Percentiles rank a stretch among this genome's conserved stretches.
These are phyloP conservation scores for Drosophila varians DNA, from an alignment of 1,140 invertebrate species.

Conservation along the genomic window DNA sequence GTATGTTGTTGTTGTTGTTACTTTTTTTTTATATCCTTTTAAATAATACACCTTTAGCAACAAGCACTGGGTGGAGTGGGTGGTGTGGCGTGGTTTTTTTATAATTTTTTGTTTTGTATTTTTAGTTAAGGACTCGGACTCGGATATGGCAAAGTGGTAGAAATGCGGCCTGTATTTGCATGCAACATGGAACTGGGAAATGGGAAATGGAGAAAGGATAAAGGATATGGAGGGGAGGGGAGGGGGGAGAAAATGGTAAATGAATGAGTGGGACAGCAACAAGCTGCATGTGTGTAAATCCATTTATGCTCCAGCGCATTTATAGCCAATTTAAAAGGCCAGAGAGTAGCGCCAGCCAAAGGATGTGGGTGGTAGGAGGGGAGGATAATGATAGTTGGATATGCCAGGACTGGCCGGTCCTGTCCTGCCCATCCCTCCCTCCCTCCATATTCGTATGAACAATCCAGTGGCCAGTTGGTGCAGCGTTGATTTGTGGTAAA, in stretches of 20 bases:
- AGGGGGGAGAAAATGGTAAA: background rate
- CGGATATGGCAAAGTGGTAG: conserved; percentile 22
- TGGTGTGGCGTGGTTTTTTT: background rate
- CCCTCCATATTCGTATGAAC: background rate
- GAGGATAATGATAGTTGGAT: conserved; percentile 29
- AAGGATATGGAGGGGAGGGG: background rate
- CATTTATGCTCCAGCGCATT: conserved; percentile 75
- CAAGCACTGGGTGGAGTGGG: conserved; percentile 6
- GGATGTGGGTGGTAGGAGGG: background rate
- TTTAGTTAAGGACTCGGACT: conserved; percentile 1
- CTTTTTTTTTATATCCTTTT: conserved; percentile 2
- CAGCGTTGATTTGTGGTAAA: conserved; percentile 52
- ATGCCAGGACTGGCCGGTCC: background rate
- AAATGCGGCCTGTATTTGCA: conserved; percentile 46
- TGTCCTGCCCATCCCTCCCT: background rate
- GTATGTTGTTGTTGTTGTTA: too few relatives aligned
- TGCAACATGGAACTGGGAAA: conserved; percentile 64
- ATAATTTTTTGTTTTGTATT: background rate
- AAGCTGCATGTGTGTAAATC: conserved; percentile 77
- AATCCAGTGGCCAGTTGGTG: conserved; percentile 3
- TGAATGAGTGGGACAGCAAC: conserved; percentile 40
- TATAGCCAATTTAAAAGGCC: conserved; percentile 74
- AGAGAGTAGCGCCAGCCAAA: conserved; percentile 19
- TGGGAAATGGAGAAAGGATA: conserved; percentile 17
- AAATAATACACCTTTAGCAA: conserved; percentile 1